phyloP scores from a whole-genome alignment of 92 coral and sea anemone species.

The Bergia sp. region DNA sequence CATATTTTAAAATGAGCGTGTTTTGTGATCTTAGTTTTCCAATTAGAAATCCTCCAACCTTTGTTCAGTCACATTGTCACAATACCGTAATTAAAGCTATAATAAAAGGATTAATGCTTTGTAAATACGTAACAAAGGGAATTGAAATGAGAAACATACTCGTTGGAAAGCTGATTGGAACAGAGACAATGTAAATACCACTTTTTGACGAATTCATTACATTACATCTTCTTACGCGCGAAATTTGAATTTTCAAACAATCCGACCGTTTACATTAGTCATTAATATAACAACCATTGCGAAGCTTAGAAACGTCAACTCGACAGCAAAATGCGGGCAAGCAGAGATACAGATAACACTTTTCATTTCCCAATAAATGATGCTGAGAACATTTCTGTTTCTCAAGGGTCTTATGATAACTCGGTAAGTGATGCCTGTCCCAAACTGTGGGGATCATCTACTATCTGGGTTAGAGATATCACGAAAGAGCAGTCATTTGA shows the following conservation, averaged over 20 bases:
- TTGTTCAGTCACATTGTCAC: neutral
- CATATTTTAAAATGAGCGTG: neutral
- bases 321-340: neutral
- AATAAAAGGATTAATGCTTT: neutral
- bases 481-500: neutral
- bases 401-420: neutral
- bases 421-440: neutral
- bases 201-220: slow-evolving; percentile 12
- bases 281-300: neutral
- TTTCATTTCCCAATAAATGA: neutral
- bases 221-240: slow-evolving; percentile 12
- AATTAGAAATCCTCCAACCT: neutral
- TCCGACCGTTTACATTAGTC: slow-evolving; percentile 16
- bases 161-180: neutral
- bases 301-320: neutral
- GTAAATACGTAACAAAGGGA: neutral
- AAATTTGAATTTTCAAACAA: slow-evolving; percentile 29
- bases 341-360: neutral
- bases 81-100: no score
- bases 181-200: neutral
- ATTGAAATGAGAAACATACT: slow-evolving; percentile 10
- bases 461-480: slow-evolving; percentile 33
- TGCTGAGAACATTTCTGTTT: neutral
- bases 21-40: neutral
- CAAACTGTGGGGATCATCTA: slow-evolving; percentile 1